phyloP scores from a whole-genome alignment of 2,113 vertebrate genomes.

The Embiotoca jacksoni region DNA sequence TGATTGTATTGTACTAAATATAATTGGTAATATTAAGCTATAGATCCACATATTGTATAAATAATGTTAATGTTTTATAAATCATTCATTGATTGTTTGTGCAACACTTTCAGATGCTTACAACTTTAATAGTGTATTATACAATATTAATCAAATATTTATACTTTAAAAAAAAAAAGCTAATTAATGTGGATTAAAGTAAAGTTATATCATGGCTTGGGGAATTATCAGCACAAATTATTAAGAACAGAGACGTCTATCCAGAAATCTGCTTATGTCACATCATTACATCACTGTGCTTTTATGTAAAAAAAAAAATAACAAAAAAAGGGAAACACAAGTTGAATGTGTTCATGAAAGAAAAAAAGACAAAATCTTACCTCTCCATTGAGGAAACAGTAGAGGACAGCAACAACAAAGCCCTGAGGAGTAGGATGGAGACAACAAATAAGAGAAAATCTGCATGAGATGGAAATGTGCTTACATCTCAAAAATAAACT shows the following conservation, averaged over 20 bases:
- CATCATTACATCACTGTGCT: too few species aligned
- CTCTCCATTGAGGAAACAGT: conserved; percentile 99
- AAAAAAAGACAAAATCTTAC: conserved; percentile 80
- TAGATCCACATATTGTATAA: too few species aligned
- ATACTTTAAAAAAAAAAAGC: neutral
- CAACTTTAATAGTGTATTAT: too few species aligned
- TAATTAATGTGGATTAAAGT: neutral
- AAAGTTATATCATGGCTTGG: neutral
- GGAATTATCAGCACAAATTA: neutral
- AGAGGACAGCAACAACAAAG: conserved; percentile 97
- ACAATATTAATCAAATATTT: neutral
- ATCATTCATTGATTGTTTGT: too few species aligned
- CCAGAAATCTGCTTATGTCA: too few species aligned
- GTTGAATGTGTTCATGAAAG: neutral
- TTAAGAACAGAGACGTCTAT: too few species aligned
- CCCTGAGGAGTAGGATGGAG: conserved; percentile 83
- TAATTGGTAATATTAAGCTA: too few species aligned
- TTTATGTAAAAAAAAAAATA: neutral
- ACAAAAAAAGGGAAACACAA: neutral
- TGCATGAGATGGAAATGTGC: neutral
- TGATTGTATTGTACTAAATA: too few species aligned
- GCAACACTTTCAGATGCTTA: too few species aligned
- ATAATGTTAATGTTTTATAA: too few species aligned
- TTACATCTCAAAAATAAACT: conserved; percentile 1
- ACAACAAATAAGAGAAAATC: neutral